Percentiles rank a stretch among this genome's conserved stretches.
Conservation (phyloP, 2,888 invertebrate genomes). For the Mechanitis mazaeus region DNA sequence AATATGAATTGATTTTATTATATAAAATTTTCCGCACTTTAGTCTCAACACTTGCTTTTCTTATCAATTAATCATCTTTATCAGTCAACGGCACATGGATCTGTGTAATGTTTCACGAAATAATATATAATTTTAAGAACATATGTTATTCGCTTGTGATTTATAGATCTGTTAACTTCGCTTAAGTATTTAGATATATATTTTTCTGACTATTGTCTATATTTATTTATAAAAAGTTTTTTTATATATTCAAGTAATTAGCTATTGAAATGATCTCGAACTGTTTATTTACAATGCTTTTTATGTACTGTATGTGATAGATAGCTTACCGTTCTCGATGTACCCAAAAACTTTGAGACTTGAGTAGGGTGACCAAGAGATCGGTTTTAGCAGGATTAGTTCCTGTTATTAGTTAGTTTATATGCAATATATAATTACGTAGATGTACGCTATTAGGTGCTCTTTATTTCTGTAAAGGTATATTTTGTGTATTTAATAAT, state of each 20-base stretch:
- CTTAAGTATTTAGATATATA: slow-evolving; percentile 3
- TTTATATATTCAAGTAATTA: neutral
- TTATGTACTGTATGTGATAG: slow-evolving; percentile 4
- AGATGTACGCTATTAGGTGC: slow-evolving; percentile 9
- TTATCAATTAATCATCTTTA: slow-evolving; percentile 10
- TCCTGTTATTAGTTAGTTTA: neutral
- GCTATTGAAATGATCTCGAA: slow-evolving; percentile 1
- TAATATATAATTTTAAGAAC: slow-evolving; percentile 25
- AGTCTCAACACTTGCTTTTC: neutral
- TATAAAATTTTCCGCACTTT: slow-evolving; percentile 9
- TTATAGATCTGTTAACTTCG: slow-evolving; percentile 31
- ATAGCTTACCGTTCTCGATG: neutral
- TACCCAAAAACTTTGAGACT: no score
- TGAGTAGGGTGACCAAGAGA: no score
- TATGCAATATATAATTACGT: neutral
- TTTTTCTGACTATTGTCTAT: no score
- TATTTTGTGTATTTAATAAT: slow-evolving; percentile 30
- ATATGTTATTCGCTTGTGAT: slow-evolving; percentile 31
- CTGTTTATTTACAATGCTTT: neutral
- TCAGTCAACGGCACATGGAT: slow-evolving; percentile 36
- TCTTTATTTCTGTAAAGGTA: slow-evolving; percentile 4
- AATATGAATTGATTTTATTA: neutral
- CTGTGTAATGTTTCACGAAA: slow-evolving; percentile 38
- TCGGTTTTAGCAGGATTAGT: neutral
- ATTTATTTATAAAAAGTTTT: neutral